Percentiles rank a stretch among this genome's conserved stretches.
These are phyloP conservation scores for Phthorimaea operculella DNA, from an alignment of 1,140 invertebrate genomes.

Conservation along the genomic window DNA sequence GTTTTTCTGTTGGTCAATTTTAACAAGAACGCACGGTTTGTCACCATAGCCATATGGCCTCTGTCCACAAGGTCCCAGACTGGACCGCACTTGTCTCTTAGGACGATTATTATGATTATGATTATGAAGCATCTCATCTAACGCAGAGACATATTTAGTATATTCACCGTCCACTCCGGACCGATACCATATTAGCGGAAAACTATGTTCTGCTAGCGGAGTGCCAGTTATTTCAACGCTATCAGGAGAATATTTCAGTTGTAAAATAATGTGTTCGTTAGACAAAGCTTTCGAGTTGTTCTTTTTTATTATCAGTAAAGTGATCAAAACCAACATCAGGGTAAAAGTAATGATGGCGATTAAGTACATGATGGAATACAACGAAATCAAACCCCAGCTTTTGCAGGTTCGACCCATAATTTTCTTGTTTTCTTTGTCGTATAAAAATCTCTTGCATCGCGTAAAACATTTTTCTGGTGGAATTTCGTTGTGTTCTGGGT, in stretches of 20 bases:
- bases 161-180: constrained; percentile 25
- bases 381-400: constrained; percentile 39
- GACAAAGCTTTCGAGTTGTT: background rate
- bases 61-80: constrained; percentile 43
- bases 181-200: constrained; percentile 47
- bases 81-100: constrained; percentile 17
- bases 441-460: too few relatives aligned
- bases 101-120: constrained; percentile 26
- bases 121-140: constrained; percentile 28
- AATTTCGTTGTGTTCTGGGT: too few relatives aligned
- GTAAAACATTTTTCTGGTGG: too few relatives aligned
- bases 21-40: constrained; percentile 47
- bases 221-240: constrained; percentile 44
- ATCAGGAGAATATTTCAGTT: constrained; percentile 29
- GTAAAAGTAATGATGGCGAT: constrained; percentile 43
- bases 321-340: constrained; percentile 34
- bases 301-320: constrained; percentile 30
- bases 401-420: constrained; percentile 25
- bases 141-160: constrained; percentile 36
- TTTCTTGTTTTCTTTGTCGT: too few relatives aligned
- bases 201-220: constrained; percentile 30
- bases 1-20: constrained; percentile 41
- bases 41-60: constrained; percentile 48
- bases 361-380: constrained; percentile 45
- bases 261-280: constrained; percentile 28